phyloP scores from a whole-genome alignment of 2,113 vertebrate genomes.

The Misgurnus anguillicaudatus region DNA sequence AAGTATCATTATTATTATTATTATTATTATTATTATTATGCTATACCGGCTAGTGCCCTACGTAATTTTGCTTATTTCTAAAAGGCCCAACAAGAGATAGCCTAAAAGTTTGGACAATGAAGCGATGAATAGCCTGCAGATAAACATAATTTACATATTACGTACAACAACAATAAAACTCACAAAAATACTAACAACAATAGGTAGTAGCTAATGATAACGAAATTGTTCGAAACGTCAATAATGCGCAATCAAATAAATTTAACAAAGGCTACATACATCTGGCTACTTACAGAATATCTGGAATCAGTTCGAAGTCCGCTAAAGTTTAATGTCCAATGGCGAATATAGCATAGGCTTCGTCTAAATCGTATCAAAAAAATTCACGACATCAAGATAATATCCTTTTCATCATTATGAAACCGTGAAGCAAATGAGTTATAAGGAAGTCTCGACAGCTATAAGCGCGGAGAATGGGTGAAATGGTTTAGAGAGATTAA shows the following conservation, averaged over 20 bases:
- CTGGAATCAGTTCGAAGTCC: slow-evolving; percentile 13
- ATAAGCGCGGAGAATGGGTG: slow-evolving; percentile 45
- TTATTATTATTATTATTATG: too few species aligned
- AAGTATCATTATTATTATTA: too few species aligned
- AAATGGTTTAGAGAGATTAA: slow-evolving; percentile 59
- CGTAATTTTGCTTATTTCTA: neutral
- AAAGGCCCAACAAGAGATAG: neutral
- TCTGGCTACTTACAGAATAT: slow-evolving; percentile 47
- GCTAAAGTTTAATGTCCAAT: slow-evolving; percentile 37
- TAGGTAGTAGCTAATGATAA: slow-evolving; percentile 37
- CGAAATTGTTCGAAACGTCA: neutral
- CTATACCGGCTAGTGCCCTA: too few species aligned
- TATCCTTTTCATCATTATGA: slow-evolving; percentile 29
- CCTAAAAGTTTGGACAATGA: neutral
- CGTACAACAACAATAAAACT: neutral
- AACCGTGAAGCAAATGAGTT: slow-evolving; percentile 25
- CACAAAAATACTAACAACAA: slow-evolving; percentile 33
- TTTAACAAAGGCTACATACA: slow-evolving; percentile 43
- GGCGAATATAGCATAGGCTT: too few species aligned
- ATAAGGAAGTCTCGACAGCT: slow-evolving; percentile 35
- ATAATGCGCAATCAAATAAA: slow-evolving; percentile 1
- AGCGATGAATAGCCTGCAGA: neutral
- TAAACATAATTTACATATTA: too few species aligned
- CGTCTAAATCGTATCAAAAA: slow-evolving; percentile 14
- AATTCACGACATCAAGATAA: slow-evolving; percentile 10